Conservation (phyloP, 1,140 invertebrate species). For the Paraescarpia echinospica region DNA sequence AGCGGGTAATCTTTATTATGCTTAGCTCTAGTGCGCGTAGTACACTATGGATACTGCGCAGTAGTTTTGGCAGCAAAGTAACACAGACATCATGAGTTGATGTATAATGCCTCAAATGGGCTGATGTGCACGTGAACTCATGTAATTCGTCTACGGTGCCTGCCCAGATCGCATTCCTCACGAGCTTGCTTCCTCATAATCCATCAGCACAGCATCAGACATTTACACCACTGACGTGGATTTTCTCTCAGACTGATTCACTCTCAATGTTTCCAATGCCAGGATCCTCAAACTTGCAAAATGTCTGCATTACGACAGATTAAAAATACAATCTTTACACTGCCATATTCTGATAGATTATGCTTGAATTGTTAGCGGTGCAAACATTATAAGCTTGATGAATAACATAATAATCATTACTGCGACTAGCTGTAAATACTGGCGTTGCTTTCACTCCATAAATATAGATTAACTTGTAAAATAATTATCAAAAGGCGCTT, state of each 20-base stretch:
- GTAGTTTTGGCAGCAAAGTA: not conserved
- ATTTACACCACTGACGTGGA: too few species aligned
- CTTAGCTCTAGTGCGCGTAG: not conserved
- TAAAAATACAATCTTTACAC: too few species aligned
- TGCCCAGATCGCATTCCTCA: not conserved
- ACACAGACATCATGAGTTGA: not conserved
- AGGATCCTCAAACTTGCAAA: not conserved
- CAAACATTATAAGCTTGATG: not conserved
- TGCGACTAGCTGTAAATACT: not conserved
- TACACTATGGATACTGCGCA: not conserved
- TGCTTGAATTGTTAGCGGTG: not conserved
- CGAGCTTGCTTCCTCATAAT: not conserved
- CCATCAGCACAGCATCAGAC: not conserved
- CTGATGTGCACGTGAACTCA: not conserved
- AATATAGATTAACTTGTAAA: conserved; percentile 6
- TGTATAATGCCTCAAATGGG: not conserved
- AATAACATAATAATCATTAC: not conserved
- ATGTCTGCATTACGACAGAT: too few species aligned
- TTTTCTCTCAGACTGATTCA: not conserved
- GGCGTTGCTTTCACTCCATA: not conserved
- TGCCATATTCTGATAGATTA: not conserved
- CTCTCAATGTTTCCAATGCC: not conserved
- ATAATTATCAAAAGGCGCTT: not conserved
- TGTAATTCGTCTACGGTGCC: not conserved
- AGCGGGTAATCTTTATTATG: not conserved